These are phyloP conservation scores for Oreohelix idahoensis DNA, from an alignment of 1,140 invertebrate species.

Conservation along the genomic window DNA sequence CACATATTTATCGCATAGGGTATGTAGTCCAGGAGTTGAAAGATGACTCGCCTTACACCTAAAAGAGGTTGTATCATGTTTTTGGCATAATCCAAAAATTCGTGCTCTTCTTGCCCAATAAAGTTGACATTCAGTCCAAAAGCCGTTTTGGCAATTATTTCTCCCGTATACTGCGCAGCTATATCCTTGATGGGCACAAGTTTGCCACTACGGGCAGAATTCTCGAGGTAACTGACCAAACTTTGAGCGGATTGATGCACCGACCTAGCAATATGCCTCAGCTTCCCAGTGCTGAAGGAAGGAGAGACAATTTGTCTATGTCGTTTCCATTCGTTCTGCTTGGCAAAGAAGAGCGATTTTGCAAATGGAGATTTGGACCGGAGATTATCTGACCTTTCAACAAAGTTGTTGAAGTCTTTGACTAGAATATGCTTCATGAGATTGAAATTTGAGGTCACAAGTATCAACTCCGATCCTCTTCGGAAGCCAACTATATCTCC, in stretches of 20 bases:
- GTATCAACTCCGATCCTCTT: background rate
- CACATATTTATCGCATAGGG: background rate
- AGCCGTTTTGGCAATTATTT: constrained; percentile 26
- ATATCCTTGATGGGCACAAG: background rate
- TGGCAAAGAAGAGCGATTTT: constrained; percentile 9
- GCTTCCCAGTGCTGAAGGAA: constrained; percentile 2
- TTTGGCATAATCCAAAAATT: constrained; percentile 11
- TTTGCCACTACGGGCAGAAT: background rate
- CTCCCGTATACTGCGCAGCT: background rate
- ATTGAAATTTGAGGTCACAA: constrained; percentile 1
- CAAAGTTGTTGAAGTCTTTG: constrained; percentile 28
- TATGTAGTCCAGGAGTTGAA: background rate
- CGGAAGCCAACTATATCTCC: constrained; percentile 3
- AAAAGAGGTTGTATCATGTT: background rate
- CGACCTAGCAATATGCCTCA: background rate
- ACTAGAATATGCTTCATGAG: constrained; percentile 2
- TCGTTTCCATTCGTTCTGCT: background rate
- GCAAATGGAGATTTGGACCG: background rate
- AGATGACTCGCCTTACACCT: background rate
- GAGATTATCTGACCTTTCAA: background rate
- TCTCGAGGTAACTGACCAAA: background rate
- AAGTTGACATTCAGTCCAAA: constrained; percentile 18
- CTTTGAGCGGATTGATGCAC: background rate
- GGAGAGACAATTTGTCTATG: constrained; percentile 23
- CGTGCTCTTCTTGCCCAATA: background rate